Base-by-base conservation (phyloP, 2,113 vertebrate genomes). In the Callithrix jacchus region DNA sequence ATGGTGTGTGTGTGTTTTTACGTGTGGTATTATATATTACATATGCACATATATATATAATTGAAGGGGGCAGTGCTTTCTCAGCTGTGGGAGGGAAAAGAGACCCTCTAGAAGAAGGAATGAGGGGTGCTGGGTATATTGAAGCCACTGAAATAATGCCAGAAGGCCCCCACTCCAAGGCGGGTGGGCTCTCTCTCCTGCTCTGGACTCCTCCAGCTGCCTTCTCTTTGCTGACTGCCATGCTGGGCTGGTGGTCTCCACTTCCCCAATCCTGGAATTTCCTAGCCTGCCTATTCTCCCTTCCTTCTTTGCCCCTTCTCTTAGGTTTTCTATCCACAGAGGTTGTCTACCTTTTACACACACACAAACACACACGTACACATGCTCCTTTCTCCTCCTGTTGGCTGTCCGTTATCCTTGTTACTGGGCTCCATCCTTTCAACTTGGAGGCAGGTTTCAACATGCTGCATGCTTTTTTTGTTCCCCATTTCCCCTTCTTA, bases 361-460 rank as follows among this genome's bases (percentile, higher is more conserved):
- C 93, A 35, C 64, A 70, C 89, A 20, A 1, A 54, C 73, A 83
- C 87, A 56, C 45, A 89, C 23, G 40, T 32, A 14, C 85, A 27
- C 68, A 52, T 6, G 8, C 64, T 45, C 13, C 40, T 56, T 10
- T 49, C 93, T 93, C 91, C 11, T 74, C 89, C 91, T 76, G 83
- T 71, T 52, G 88, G 77, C 71, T 16, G 40, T 93, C 77, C 94
- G 66, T 74, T 14, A 37, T 94, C 77, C 95, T 90, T 90, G 92
- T 92, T 79, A 47, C 83, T 25, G 54, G 89, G 90, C 87, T 97
- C 93, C 70, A 68, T 95, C 94, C 95, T 70, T 90, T 95, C 93
- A 98, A 98, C 94, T 98, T 97, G 74, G 81, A 93, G 91, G 93
- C 94, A 87, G 94, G 56, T 88, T 92, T 54, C 87, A 93, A 58